Base-by-base conservation (phyloP, 2,797 vertebrate genomes). In the Meda fulgida region DNA sequence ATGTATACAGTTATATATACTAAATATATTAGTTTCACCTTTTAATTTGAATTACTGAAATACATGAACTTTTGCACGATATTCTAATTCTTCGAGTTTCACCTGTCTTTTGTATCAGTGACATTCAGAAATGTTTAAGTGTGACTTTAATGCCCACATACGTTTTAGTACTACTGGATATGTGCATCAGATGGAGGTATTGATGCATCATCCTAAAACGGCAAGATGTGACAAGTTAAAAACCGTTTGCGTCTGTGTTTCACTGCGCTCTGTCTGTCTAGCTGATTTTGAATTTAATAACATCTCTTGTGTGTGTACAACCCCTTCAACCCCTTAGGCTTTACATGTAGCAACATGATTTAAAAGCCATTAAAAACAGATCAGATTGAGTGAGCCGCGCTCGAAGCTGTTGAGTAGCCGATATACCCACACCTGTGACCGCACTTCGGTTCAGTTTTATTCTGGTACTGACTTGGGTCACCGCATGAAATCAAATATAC, bases 401-500 rank as follows among this genome's bases (percentile, higher is more conserved):
- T 36, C 3, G 0, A 36, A 36, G 51, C 31, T 38, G 51, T 76
- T 38, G 36, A 75, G 31, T 51, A 53, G 18, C 46, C 6, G 9
- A 51, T 73, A 31, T 55, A 36, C 51, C 21, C 73, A 76, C 73
- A 76, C 19, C 73, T 76, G 73, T 16, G 51, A 36, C 73, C 11
- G 10, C 51, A n/a, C 18, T 34, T 76, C 51, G 23, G 5, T 21
- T 76, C 72, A 55, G 48, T n/a, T 76, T 31, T 76, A 36, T 76
- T 55, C 31, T 38, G 48, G 29, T 2, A 36, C 46, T 51, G 9
- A 34, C 46, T 29, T 46, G 40, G 69, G 13, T 46, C 69, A 9
- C n/a, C 23, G 2, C 43, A 4, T 76, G 10, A 34, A 23, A 34
- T 34, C 18, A 10, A 75, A 31, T 21, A 75, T 34, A 21, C 53